phyloP scores from a whole-genome alignment of 2,797 vertebrate genomes.

The Takifugu ocellatus region DNA sequence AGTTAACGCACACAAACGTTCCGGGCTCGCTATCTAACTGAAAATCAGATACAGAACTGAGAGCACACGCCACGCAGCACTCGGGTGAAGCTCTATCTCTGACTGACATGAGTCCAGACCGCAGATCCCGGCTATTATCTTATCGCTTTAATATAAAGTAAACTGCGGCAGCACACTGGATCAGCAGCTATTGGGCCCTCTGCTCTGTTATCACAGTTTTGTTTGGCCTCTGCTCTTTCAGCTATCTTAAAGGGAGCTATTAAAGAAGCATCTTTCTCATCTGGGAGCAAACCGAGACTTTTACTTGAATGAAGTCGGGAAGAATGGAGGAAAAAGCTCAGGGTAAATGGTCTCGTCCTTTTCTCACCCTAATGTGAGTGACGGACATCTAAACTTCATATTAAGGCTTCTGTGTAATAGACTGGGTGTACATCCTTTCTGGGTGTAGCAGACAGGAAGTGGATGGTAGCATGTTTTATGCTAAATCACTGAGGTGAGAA shows the following conservation, averaged over 20 bases:
- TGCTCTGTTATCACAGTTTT: conserved; percentile 61
- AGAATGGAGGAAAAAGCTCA: conserved; percentile 6
- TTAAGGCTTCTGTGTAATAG: too few species aligned
- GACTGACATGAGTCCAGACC: conserved; percentile 39
- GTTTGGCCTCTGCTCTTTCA: conserved; percentile 52
- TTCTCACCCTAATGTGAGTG: too few species aligned
- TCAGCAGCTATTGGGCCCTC: conserved; percentile 57
- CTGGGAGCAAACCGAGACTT: conserved; percentile 36
- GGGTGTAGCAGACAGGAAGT: not conserved
- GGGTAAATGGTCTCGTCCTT: conserved; percentile 1
- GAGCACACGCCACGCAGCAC: conserved; percentile 45
- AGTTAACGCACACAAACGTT: conserved; percentile 23
- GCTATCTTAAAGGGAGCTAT: conserved; percentile 52
- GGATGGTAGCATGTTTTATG: conserved; percentile 1
- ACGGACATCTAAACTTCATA: too few species aligned
- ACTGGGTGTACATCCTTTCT: too few species aligned
- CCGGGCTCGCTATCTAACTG: conserved; percentile 72
- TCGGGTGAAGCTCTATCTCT: conserved; percentile 46
- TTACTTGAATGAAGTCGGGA: conserved; percentile 18
- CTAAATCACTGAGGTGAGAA: conserved; percentile 5
- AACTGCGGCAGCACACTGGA: conserved; percentile 71
- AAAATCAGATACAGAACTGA: conserved; percentile 70
- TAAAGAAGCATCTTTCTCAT: conserved; percentile 58
- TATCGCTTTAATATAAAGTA: conserved; percentile 68
- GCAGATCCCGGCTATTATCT: conserved; percentile 50